phyloP scores from a whole-genome alignment of 2,888 invertebrate genomes.

The Sphaeridia pumilis region DNA sequence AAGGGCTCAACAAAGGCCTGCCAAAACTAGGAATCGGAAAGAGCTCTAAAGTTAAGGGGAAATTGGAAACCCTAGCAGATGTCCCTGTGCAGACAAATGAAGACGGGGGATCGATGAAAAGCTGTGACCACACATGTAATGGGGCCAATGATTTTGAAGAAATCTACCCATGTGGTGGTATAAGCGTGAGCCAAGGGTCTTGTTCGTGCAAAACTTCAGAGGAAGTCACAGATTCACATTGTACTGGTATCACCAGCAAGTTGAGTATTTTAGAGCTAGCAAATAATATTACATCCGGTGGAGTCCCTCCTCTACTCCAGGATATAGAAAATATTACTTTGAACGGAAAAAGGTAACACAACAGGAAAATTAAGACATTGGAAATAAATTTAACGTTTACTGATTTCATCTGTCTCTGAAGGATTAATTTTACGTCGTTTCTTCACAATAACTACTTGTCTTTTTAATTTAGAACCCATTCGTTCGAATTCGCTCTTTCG shows the following conservation, averaged over 20 bases:
- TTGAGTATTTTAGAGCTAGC: neutral
- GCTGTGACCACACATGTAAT: neutral
- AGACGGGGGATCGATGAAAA: too few species aligned
- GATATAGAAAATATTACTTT: constrained; percentile 12
- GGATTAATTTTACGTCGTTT: neutral
- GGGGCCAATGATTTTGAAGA: neutral
- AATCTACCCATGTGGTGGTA: neutral
- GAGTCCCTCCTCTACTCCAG: neutral
- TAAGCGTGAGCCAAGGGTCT: neutral
- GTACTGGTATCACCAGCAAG: too few species aligned
- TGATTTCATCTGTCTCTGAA: too few species aligned
- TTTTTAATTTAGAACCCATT: constrained; percentile 3
- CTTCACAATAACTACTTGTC: constrained; percentile 1
- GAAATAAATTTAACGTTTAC: too few species aligned
- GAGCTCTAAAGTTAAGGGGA: constrained; percentile 41
- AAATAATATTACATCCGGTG: neutral
- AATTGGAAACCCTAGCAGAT: constrained; percentile 12
- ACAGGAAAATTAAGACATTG: too few species aligned
- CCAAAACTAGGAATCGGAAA: constrained; percentile 85
- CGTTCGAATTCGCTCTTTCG: neutral
- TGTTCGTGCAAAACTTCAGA: neutral
- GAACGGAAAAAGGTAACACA: neutral
- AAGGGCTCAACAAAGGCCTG: constrained; percentile 86
- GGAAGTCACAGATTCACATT: neutral
- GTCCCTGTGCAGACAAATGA: neutral